A percentile compares a stretch with the other conserved stretches of the same genome.
Conservation (phyloP, 2,113 vertebrate genomes). For the Perognathus longimembris region DNA sequence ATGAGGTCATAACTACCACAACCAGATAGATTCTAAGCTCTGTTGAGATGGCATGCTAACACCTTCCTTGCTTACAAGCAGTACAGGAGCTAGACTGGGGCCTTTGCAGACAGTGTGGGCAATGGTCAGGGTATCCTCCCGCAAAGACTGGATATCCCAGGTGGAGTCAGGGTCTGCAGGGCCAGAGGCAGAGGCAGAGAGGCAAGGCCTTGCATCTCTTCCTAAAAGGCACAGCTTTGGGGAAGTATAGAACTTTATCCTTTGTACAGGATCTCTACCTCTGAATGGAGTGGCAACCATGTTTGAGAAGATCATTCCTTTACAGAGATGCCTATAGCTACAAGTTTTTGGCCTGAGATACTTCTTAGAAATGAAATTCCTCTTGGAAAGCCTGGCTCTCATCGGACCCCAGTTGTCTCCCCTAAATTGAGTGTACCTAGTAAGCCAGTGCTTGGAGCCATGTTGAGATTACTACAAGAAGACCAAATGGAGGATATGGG, state of each 20-base stretch:
- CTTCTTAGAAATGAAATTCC: constrained; percentile 16
- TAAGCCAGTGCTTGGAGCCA: not conserved
- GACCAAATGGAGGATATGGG: not conserved
- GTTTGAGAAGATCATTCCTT: not conserved
- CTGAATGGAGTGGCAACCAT: not conserved
- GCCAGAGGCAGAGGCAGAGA: not conserved
- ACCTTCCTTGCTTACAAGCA: not conserved
- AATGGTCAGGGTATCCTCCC: not conserved
- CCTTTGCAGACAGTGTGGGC: not conserved
- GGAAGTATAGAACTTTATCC: not conserved
- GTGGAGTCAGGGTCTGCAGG: not conserved
- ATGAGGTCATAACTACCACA: not conserved
- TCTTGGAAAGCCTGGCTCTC: not conserved
- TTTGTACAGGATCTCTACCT: not conserved
- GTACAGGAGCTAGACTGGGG: not conserved
- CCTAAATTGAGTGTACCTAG: not conserved
- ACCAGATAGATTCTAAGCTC: not conserved
- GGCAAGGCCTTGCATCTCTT: not conserved
- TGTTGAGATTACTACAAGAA: not conserved
- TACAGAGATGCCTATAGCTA: not conserved
- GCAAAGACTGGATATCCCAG: not conserved
- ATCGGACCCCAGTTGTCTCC: not conserved
- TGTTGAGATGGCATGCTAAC: not conserved
- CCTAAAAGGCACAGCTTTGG: not conserved
- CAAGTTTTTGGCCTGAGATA: not conserved